A percentile compares a stretch with the other conserved stretches of the same genome.
These are phyloP conservation scores for Falco berigora DNA, from an alignment of 2,797 vertebrate species.

Conservation along the genomic window DNA sequence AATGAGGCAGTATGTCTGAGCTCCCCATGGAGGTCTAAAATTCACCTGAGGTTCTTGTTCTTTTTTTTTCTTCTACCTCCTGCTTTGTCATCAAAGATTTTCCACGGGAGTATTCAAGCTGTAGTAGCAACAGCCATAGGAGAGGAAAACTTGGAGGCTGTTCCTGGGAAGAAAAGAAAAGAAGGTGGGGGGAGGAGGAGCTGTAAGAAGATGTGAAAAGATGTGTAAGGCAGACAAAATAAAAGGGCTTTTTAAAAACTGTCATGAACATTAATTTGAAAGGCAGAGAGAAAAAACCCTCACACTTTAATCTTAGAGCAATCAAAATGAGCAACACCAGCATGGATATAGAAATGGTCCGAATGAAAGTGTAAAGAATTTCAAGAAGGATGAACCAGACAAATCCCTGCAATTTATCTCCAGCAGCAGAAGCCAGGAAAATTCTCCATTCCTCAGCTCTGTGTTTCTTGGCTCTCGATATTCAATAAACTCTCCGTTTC, in stretches of 20 bases:
- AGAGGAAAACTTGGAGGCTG: background rate
- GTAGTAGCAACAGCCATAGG: background rate
- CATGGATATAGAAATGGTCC: background rate
- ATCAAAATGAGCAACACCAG: background rate
- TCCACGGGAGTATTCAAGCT: background rate
- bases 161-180: background rate
- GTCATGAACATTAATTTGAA: background rate
- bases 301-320: background rate
- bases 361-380: background rate
- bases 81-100: background rate
- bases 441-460: background rate
- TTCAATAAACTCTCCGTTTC: background rate
- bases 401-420: slow-evolving; percentile 12
- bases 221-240: background rate
- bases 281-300: background rate
- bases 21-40: background rate
- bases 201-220: background rate
- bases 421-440: slow-evolving; percentile 1
- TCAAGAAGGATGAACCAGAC: background rate
- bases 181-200: background rate
- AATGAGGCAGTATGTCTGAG: background rate
- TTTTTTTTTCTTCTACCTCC: background rate
- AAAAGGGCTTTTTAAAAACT: background rate
- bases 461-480: slow-evolving; percentile 2
- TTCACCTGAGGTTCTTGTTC: background rate